phyloP scores from a whole-genome alignment of 2,888 invertebrate genomes.

The Standfussiana lucernea region DNA sequence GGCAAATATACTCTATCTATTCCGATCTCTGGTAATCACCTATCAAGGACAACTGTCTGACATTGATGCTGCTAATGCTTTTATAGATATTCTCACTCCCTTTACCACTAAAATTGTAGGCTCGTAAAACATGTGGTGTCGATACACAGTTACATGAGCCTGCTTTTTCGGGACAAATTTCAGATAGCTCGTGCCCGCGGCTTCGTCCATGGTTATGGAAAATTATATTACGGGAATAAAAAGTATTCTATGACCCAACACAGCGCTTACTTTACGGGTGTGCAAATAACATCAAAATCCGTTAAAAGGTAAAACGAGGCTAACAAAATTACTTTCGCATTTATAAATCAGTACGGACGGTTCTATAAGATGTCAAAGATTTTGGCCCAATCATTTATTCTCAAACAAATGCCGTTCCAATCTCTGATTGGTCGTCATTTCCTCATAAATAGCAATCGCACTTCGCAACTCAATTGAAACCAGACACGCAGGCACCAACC shows the following conservation, averaged over 20 bases:
- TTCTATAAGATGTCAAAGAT: not conserved
- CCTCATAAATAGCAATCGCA: slow-evolving; percentile 18
- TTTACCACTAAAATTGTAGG: not conserved
- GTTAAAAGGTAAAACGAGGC: not conserved
- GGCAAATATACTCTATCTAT: too few relatives aligned
- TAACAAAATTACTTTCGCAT: not conserved
- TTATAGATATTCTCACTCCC: slow-evolving; percentile 25
- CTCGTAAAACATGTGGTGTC: slow-evolving; percentile 1
- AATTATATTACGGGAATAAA: not conserved
- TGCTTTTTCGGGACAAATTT: not conserved
- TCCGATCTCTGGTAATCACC: too few relatives aligned
- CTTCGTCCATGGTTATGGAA: not conserved
- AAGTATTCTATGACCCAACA: not conserved
- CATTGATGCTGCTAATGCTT: slow-evolving; percentile 36
- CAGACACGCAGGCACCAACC: slow-evolving; percentile 45
- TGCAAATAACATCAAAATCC: not conserved
- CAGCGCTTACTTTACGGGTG: not conserved
- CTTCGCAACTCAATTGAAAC: slow-evolving; percentile 39
- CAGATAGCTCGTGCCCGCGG: not conserved
- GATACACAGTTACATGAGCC: not conserved
- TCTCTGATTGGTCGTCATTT: slow-evolving; percentile 18
- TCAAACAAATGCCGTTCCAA: not conserved
- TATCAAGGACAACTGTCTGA: slow-evolving; percentile 20
- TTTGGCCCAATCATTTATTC: not conserved
- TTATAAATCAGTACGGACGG: not conserved